Evolutionary conservation across 2,113 vertebrate species (phyloP).

Genomic region (Gavia stellata): DNA sequence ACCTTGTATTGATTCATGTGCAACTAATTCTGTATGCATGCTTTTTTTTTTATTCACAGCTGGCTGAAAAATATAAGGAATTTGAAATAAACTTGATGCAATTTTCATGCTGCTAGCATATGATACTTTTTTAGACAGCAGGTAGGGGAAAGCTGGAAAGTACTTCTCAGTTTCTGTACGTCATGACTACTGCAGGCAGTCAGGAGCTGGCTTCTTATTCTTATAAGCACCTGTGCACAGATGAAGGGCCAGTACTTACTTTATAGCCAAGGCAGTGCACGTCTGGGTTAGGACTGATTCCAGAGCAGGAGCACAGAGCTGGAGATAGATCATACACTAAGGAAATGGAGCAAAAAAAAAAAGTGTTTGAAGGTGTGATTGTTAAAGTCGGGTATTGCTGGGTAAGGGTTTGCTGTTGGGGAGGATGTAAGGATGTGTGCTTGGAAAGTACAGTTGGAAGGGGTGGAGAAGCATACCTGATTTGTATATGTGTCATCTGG

Average conservation of each 20-base stretch:
- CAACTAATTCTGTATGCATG: not conserved
- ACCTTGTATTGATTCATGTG: not conserved
- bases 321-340: not conserved
- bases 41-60: conserved; percentile 9
- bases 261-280: not conserved
- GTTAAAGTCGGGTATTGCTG: not conserved
- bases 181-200: not conserved
- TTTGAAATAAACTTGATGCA: not conserved
- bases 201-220: not conserved
- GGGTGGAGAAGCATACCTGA: not conserved
- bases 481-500: accelerated
- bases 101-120: not conserved
- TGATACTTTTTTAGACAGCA: not conserved
- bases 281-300: not conserved
- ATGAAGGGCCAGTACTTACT: not conserved
- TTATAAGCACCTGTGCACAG: not conserved
- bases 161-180: not conserved
- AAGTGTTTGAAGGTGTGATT: not conserved
- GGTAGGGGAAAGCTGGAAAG: not conserved
- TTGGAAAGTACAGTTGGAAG: not conserved
- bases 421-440: not conserved
- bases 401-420: not conserved
- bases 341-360: not conserved
- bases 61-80: not conserved
- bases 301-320: not conserved